These are phyloP conservation scores for Mastigias papua DNA, from an alignment of 30 jellyfish, hydroid and myxozoan genomes.

Conservation along the genomic window DNA sequence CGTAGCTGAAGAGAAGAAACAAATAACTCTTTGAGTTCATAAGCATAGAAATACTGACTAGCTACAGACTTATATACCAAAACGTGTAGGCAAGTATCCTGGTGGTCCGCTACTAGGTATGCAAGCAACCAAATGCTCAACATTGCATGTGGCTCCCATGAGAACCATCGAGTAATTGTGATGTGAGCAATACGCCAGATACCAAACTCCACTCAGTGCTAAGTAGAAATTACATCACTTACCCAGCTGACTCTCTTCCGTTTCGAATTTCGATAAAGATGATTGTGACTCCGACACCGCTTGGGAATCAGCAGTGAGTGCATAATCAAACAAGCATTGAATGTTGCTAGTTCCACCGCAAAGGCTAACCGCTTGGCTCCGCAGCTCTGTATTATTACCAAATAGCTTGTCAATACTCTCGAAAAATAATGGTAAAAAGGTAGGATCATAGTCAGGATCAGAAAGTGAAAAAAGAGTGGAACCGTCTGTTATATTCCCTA, in stretches of 20 bases:
- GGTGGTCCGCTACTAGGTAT: too few relatives aligned
- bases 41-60: too few relatives aligned
- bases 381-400: conserved; percentile 54
- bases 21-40: not conserved
- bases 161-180: too few relatives aligned
- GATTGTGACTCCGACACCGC: conserved; percentile 30
- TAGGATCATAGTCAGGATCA: conserved; percentile 29
- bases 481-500: conserved; percentile 73
- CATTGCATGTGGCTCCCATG: too few relatives aligned
- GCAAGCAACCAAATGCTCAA: too few relatives aligned
- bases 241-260: conserved; percentile 55
- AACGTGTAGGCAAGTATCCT: too few relatives aligned
- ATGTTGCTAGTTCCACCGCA: conserved; percentile 61
- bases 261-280: not conserved
- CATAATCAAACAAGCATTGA: conserved; percentile 73
- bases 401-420: conserved; percentile 40
- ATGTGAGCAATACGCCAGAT: not conserved
- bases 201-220: not conserved
- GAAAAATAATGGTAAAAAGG: conserved; percentile 70
- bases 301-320: conserved; percentile 44
- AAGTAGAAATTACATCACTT: not conserved
- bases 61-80: not conserved
- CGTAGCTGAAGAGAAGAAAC: conserved; percentile 29
- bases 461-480: conserved; percentile 57
- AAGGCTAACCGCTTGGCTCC: conserved; percentile 18